Percentiles rank a stretch among this genome's conserved stretches.
Conservation (phyloP, 2,888 invertebrate genomes). For the Eurytoma californica region DNA sequence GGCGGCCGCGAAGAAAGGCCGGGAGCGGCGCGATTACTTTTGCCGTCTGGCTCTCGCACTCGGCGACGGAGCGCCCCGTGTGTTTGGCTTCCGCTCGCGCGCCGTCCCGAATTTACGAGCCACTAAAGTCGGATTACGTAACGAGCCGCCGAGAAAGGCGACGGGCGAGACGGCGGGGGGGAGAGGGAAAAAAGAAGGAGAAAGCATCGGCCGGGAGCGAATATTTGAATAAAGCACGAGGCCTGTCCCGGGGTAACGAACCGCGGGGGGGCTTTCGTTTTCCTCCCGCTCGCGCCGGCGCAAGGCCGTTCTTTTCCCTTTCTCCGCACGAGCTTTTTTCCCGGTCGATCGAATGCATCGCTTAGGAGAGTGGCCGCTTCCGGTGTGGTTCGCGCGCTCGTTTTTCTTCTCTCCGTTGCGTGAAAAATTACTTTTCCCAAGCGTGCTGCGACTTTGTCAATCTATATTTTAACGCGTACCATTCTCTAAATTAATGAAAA, state of each 20-base stretch:
- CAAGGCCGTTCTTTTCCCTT: not conserved
- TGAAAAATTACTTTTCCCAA: too few species aligned
- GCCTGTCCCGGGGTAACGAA: slow-evolving; percentile 41
- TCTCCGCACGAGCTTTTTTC: slow-evolving; percentile 1
- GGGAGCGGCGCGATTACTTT: slow-evolving; percentile 14
- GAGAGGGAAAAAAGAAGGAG: not conserved
- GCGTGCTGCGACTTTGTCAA: too few species aligned
- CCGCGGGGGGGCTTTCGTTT: slow-evolving; percentile 18
- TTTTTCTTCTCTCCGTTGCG: too few species aligned
- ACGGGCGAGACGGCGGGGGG: not conserved
- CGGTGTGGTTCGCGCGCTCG: not conserved
- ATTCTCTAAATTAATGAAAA: too few species aligned
- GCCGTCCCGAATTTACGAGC: slow-evolving; percentile 44
- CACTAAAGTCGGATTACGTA: slow-evolving; percentile 51
- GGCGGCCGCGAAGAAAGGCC: not conserved
- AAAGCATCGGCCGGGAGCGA: not conserved
- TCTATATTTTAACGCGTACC: too few species aligned
- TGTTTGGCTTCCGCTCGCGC: slow-evolving; percentile 9
- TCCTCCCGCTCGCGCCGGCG: slow-evolving; percentile 1
- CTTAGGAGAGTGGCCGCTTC: not conserved
- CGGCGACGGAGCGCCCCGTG: not conserved
- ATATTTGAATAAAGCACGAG: slow-evolving; percentile 38
- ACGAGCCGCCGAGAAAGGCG: slow-evolving; percentile 3
- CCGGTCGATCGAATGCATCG: slow-evolving; percentile 8
- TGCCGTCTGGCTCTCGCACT: not conserved